Base-by-base conservation (phyloP, 2,888 invertebrate genomes). In the Harmothoe impar region DNA sequence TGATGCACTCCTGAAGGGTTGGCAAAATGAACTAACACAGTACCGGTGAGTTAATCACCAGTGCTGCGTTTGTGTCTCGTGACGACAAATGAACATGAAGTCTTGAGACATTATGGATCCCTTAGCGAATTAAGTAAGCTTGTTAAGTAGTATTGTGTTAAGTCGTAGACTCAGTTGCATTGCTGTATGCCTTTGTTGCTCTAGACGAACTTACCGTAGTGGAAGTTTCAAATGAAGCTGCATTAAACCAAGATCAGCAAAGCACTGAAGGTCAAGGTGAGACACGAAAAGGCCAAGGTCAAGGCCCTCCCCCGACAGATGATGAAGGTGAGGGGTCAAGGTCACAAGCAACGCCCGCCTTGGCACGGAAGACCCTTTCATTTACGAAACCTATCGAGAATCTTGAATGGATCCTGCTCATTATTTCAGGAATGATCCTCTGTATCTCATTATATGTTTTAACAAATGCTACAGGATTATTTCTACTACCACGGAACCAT, bases 301-400 rank as follows among this genome's bases (percentile, higher is more conserved):
- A 86, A 86, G 86, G 86, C 29, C 20, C 0, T 25, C 0, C 33
- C 54, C 86, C 1, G 54, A 54, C 54, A 20, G 86, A 86, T 7
- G 86, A 86, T 86, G 86, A 86, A 86, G 86, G 86, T 86, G 86
- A 86, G 86, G 23, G 86, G 52, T 86, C 54, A 81, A 81, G 81
- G 81, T 35, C 81, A 81, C 43, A 43, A n/a, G 5, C 5, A 62
- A 62, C 3, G 20, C 3, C 20, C n/a, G 15, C 62, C 62, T 62
- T 62, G 62, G 62, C 62, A 62, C n/a, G 15, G 3, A 62, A 3
- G 62, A 62, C n/a, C 20, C 1, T 1, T 62, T n/a, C 20, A 20
- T n/a, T 1, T n/a, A 62, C 3, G 20, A 20, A 20, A n/a, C 0
- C n/a, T 12, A n/a, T 62, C 12, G 3, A 62, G n/a, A 62, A n/a